These are phyloP conservation scores for Cyanoliseus patagonus DNA, from an alignment of 2,113 vertebrate species.

Conservation along the genomic window DNA sequence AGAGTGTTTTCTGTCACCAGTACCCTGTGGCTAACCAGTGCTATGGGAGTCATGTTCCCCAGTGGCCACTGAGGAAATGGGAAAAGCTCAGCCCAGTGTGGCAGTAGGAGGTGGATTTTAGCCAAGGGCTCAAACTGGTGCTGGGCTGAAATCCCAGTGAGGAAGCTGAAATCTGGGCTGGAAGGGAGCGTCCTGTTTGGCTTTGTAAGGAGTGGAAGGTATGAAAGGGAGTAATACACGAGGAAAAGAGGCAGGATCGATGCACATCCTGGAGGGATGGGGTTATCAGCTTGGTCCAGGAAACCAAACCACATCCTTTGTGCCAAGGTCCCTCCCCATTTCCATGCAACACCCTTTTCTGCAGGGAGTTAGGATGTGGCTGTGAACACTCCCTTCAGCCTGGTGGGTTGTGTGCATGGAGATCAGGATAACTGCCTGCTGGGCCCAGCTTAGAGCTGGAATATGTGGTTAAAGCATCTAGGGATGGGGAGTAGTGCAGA, in stretches of 20 bases:
- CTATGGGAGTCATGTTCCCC: background rate
- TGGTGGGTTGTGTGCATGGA: background rate
- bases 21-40: background rate
- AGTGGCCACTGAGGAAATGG: background rate
- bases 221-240: background rate
- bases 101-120: background rate
- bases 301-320: background rate
- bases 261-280: background rate
- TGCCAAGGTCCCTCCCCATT: background rate
- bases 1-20: background rate
- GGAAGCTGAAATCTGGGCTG: background rate
- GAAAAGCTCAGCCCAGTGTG: background rate
- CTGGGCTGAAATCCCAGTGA: background rate
- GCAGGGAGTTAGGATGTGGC: background rate
- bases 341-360: background rate
- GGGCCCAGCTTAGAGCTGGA: background rate
- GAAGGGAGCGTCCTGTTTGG: background rate
- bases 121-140: background rate
- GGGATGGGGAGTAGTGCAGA: background rate
- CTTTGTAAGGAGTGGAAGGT: background rate
- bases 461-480: background rate
- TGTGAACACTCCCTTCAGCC: background rate
- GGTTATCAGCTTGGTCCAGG: background rate
- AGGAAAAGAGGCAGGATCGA: background rate
- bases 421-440: rapidly evolving